phyloP scores from a whole-genome alignment of 2,797 vertebrate genomes.

The Neopelma chrysocephalum region DNA sequence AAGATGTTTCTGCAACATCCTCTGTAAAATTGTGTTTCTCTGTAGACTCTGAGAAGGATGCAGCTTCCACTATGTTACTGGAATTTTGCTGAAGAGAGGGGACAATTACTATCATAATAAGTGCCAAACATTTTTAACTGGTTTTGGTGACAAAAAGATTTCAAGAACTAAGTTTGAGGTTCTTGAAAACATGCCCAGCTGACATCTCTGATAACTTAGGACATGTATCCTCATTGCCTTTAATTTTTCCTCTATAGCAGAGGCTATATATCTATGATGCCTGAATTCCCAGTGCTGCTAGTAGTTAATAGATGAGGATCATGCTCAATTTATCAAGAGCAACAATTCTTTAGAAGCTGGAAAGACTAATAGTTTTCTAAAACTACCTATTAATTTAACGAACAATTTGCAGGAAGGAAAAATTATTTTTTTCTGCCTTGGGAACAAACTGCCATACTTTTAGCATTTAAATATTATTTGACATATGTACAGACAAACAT shows the following conservation, averaged over 20 bases:
- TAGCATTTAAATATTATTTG: not conserved
- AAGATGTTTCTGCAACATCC: not conserved
- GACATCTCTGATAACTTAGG: not conserved
- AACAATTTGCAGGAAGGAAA: not conserved
- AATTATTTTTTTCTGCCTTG: not conserved
- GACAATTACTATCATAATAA: not conserved
- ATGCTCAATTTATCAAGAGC: not conserved
- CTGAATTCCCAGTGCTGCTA: not conserved
- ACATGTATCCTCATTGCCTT: not conserved
- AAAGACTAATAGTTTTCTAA: not conserved
- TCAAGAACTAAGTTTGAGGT: not conserved
- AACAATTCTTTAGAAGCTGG: not conserved
- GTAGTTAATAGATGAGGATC: not conserved
- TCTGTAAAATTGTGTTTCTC: not conserved
- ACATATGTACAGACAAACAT: not conserved
- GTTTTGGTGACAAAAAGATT: not conserved
- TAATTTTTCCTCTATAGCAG: not conserved
- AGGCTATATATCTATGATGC: not conserved
- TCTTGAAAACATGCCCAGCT: not conserved
- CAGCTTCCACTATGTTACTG: not conserved
- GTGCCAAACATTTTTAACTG: not conserved
- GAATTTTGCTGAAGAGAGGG: conserved; percentile 12
- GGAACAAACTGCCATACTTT: not conserved
- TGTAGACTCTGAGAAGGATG: not conserved
- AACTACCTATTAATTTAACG: not conserved